These are phyloP conservation scores for Reticulitermes speratus DNA, from an alignment of 1,140 invertebrate genomes.

Conservation along the genomic window DNA sequence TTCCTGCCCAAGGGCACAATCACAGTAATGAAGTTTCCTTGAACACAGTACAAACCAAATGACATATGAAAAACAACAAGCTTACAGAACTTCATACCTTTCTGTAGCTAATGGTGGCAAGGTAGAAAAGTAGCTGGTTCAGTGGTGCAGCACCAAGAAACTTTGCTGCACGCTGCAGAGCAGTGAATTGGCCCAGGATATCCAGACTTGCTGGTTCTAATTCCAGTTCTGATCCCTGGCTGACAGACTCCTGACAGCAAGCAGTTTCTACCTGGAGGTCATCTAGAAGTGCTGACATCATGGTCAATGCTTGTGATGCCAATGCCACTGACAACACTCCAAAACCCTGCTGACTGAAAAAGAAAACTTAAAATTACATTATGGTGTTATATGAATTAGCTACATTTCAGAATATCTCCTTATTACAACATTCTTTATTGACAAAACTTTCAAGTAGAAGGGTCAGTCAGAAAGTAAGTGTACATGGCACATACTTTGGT, in stretches of 20 bases:
- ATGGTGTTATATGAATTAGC: too few relatives aligned
- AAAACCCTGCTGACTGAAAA: slow-evolving; percentile 69
- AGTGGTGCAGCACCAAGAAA: slow-evolving; percentile 54
- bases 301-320: slow-evolving; percentile 67
- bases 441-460: too few relatives aligned
- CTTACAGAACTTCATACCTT: slow-evolving; percentile 55
- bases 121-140: slow-evolving; percentile 79
- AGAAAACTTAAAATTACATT: neutral
- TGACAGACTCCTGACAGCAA: slow-evolving; percentile 52
- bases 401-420: too few relatives aligned
- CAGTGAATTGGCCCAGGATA: slow-evolving; percentile 60
- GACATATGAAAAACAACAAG: neutral
- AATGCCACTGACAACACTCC: slow-evolving; percentile 79
- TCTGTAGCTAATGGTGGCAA: slow-evolving; percentile 84
- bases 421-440: too few relatives aligned
- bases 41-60: neutral
- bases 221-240: slow-evolving; percentile 42
- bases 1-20: too few relatives aligned
- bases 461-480: too few relatives aligned
- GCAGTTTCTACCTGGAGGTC: slow-evolving; percentile 65
- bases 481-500: too few relatives aligned
- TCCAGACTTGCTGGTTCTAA: slow-evolving; percentile 57
- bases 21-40: too few relatives aligned
- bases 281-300: slow-evolving; percentile 64
- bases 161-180: slow-evolving; percentile 59